Conservation (phyloP, 2,888 invertebrate species). For the Melanostoma scalare region DNA sequence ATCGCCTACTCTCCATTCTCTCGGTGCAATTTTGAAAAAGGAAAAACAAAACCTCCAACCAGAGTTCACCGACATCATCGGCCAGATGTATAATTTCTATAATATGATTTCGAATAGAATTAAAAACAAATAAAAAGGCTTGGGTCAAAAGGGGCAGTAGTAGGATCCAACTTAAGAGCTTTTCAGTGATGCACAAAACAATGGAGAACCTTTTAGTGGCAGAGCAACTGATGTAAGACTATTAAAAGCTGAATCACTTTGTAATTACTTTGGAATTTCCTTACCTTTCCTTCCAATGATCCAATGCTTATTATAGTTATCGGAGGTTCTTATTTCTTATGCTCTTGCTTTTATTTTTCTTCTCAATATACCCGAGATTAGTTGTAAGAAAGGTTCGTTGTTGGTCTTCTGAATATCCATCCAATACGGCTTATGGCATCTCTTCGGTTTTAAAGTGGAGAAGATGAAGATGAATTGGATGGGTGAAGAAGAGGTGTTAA, state of each 20-base stretch:
- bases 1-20: conserved; percentile 18
- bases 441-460: background rate
- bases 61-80: conserved; percentile 33
- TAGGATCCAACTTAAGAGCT: background rate
- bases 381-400: no score
- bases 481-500: conserved; percentile 63
- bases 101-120: conserved; percentile 69
- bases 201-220: conserved; percentile 15
- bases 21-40: conserved; percentile 16
- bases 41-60: background rate
- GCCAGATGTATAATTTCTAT: conserved; percentile 48
- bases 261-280: conserved; percentile 70
- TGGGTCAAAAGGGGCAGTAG: background rate
- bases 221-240: conserved; percentile 19
- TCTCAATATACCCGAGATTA: background rate
- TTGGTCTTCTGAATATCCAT: background rate
- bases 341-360: conserved; percentile 16
- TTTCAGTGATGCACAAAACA: conserved; percentile 9
- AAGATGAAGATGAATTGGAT: conserved; percentile 42
- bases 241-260: conserved; percentile 69
- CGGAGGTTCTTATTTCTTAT: conserved; percentile 2
- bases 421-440: background rate
- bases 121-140: conserved; percentile 49
- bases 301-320: background rate
- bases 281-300: background rate